Conservation (phyloP, 2,888 invertebrate genomes). For the Tenthredo mesomela region DNA sequence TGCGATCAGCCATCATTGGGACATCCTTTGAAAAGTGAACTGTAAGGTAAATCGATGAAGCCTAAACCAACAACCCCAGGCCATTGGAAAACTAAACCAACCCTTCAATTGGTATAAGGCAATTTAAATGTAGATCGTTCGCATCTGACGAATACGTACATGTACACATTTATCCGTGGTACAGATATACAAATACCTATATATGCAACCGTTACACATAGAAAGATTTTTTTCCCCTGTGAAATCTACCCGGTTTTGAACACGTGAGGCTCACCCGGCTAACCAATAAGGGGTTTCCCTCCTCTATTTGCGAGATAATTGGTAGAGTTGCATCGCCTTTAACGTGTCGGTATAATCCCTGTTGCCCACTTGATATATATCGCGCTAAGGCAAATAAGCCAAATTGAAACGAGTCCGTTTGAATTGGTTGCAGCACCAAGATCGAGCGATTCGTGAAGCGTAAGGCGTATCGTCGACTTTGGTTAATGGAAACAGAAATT, state of each 20-base stretch:
- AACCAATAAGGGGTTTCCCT: constrained; percentile 7
- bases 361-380: constrained; percentile 51
- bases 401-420: constrained; percentile 46
- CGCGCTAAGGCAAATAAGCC: constrained; percentile 48
- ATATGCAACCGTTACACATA: neutral
- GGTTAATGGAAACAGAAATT: constrained; percentile 43
- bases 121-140: constrained; percentile 50
- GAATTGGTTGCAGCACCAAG: constrained; percentile 14
- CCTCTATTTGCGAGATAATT: constrained; percentile 51
- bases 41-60: constrained; percentile 25
- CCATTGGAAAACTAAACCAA: constrained; percentile 52
- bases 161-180: neutral
- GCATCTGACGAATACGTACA: constrained; percentile 34
- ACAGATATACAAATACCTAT: neutral
- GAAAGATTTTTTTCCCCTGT: neutral
- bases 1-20: constrained; percentile 1
- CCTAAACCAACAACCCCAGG: constrained; percentile 46
- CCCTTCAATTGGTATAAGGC: constrained; percentile 45
- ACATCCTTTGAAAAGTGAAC: constrained; percentile 33
- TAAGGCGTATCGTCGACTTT: constrained; percentile 13
- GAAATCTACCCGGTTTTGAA: neutral
- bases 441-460: constrained; percentile 37
- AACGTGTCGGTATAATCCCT: constrained; percentile 43
- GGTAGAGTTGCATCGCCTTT: constrained; percentile 43
- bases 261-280: constrained; percentile 28